Percentiles rank a stretch among this genome's conserved stretches.
phyloP scores from a whole-genome alignment of 2,113 vertebrate genomes.

The Brachyhypopomus gauderio region DNA sequence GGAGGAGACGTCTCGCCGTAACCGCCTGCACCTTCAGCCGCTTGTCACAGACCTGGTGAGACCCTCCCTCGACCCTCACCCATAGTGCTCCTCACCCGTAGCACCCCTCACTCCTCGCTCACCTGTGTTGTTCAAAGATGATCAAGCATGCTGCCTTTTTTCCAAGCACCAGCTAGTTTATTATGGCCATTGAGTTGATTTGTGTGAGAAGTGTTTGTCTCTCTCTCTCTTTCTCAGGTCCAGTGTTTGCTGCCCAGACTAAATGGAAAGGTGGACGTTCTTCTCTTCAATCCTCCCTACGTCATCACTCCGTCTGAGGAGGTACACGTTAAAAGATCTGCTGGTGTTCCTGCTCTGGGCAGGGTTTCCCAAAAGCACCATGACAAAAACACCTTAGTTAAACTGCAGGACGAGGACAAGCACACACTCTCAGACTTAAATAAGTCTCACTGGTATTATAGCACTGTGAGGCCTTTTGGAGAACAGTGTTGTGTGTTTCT shows the following conservation, averaged over 20 bases:
- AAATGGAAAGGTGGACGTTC: constrained; percentile 85
- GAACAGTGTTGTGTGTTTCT: too few relatives aligned
- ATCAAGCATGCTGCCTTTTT: too few relatives aligned
- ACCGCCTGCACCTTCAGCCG: constrained; percentile 82
- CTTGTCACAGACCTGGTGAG: constrained; percentile 90
- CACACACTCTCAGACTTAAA: too few relatives aligned
- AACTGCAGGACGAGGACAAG: too few relatives aligned
- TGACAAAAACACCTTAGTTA: too few relatives aligned
- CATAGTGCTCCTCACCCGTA: background rate
- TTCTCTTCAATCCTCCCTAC: constrained; percentile 95
- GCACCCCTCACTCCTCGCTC: background rate
- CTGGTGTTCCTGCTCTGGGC: too few relatives aligned
- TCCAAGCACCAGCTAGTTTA: background rate
- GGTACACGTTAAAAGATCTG: constrained; percentile 66
- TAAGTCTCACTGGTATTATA: too few relatives aligned
- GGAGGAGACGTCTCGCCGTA: constrained; percentile 79
- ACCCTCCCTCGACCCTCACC: background rate
- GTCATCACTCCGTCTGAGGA: constrained; percentile 92
- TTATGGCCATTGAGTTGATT: background rate
- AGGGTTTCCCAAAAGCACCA: too few relatives aligned
- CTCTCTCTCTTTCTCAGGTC: background rate
- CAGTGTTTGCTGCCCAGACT: constrained; percentile 75
- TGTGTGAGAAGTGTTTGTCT: background rate
- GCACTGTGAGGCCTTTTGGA: too few relatives aligned
- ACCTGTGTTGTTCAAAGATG: background rate